These are phyloP conservation scores for Montipora capricornis DNA, from an alignment of 64 coral and sea anemone species.

Conservation along the genomic window DNA sequence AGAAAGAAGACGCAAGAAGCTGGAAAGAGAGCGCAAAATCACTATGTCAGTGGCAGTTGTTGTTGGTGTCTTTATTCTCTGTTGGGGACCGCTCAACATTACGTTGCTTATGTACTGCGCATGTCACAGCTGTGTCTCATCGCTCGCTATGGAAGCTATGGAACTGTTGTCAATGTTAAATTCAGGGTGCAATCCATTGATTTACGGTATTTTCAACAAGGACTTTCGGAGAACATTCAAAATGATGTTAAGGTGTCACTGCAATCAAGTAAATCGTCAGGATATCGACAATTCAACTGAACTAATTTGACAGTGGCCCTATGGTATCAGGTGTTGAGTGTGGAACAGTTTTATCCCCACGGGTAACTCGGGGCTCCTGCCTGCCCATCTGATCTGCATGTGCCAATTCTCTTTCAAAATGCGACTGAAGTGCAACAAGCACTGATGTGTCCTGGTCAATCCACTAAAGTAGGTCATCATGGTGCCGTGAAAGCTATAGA, in stretches of 20 bases:
- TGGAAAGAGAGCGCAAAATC: conserved; percentile 88
- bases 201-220: conserved; percentile 80
- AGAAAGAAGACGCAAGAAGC: conserved; percentile 16
- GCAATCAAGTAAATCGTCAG: conserved; percentile 19
- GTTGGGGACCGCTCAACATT: conserved; percentile 89
- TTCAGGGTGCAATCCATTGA: conserved; percentile 87
- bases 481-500: too few species aligned
- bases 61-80: conserved; percentile 83
- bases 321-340: not conserved
- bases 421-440: too few species aligned
- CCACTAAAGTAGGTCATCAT: too few species aligned
- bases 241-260: conserved; percentile 66
- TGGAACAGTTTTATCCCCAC: not conserved
- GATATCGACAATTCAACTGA: conserved; percentile 21
- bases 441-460: too few species aligned
- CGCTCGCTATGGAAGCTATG: conserved; percentile 60
- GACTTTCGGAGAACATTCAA: conserved; percentile 80
- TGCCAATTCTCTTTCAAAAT: too few species aligned
- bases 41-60: conserved; percentile 81
- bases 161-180: conserved; percentile 82
- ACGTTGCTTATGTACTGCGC: conserved; percentile 74
- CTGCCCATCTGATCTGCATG: too few species aligned
- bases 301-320: not conserved
- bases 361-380: too few species aligned
- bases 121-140: conserved; percentile 84